Evolutionary conservation across 2,113 vertebrate genomes (phyloP), one percentile per base, ranked within the genome.

Genomic region (Eurypyga helias): DNA sequence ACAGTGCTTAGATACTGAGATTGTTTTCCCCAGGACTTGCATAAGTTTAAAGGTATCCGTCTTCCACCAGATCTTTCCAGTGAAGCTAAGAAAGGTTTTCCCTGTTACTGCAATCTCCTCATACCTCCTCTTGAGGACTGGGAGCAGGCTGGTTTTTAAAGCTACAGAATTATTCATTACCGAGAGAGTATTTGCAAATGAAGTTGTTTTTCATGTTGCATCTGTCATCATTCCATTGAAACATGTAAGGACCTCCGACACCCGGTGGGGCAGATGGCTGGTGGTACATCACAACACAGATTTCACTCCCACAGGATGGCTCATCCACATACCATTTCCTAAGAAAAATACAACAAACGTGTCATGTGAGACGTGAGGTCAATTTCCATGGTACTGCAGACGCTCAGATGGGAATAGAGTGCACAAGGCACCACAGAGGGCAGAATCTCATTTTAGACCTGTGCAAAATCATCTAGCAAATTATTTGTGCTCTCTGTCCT

Each of bases 291-390:
- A 99, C 99, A 57, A 98, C 99, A 6, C 99, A 99, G 97, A 98
- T 97, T 92, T 99, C 99, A 5, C 81, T 97, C n/a, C 99, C 99
- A 10, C 99, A 99, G 5, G 99, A 99, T 0, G 99, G 99, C 95
- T 99, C 99, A 24, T 99, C 99, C 95, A 85, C 98, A 13, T 99
- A 99, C 99, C 99, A 99, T 92, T 99, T 99, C 97, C 99, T 99
- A 70, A 43, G 97, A 90, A 80, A 41, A 87, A 93, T 5, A 76
- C 55, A 24, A 17, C 41, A 58, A 45, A 21, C 19, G 5, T 8
- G 10, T 16, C 55, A 71, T 13, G 26, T 24, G n/a, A 36, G 31
- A 14, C 52, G 60, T 31, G 46, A 15, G 0, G 3, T 7, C 46
- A 2, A 21, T 20, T 54, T 1, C 31, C 21, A 11, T 4, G 14